Evolutionary conservation across 2,113 vertebrate species (phyloP).

Genomic region (Dipodomys merriami): DNA sequence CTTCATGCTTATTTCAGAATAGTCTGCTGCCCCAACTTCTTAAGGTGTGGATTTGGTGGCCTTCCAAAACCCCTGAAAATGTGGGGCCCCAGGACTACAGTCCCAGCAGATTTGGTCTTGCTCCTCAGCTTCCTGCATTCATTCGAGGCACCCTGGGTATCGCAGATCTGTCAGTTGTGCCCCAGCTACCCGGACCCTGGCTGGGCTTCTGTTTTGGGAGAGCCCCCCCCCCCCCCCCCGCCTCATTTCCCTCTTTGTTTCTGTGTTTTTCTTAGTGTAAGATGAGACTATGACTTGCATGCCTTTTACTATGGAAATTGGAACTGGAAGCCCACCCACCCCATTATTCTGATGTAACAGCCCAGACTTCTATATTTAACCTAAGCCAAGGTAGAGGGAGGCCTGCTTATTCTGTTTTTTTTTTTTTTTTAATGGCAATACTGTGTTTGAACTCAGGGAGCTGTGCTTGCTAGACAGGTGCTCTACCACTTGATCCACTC

Average conservation of each 20-base stretch:
- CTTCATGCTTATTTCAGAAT: not conserved
- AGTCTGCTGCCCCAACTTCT: not conserved
- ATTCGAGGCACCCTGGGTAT: not conserved
- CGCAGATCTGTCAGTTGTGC: not conserved
- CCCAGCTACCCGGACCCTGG: fast-evolving
- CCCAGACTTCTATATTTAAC: not conserved
- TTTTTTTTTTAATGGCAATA: no score
- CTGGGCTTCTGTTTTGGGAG: not conserved
- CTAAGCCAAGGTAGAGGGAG: not conserved
- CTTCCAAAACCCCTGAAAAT: not conserved
- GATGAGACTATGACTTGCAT: not conserved
- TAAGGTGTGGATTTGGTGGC: not conserved
- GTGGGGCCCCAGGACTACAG: not conserved
- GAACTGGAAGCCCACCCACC: no score
- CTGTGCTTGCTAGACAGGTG: no score
- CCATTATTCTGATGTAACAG: not conserved
- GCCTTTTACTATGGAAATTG: not conserved
- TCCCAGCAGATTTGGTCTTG: not conserved
- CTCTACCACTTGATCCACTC: no score
- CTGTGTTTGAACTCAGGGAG: no score
- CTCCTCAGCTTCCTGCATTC: not conserved
- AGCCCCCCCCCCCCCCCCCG: not conserved
- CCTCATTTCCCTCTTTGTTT: not conserved
- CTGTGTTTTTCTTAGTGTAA: not conserved
- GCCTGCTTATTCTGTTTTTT: no score